Evolutionary conservation across 2,888 invertebrate species (phyloP), one percentile per base, ranked within the genome.

Genomic region (Acanthococcus lagerstroemiae): DNA sequence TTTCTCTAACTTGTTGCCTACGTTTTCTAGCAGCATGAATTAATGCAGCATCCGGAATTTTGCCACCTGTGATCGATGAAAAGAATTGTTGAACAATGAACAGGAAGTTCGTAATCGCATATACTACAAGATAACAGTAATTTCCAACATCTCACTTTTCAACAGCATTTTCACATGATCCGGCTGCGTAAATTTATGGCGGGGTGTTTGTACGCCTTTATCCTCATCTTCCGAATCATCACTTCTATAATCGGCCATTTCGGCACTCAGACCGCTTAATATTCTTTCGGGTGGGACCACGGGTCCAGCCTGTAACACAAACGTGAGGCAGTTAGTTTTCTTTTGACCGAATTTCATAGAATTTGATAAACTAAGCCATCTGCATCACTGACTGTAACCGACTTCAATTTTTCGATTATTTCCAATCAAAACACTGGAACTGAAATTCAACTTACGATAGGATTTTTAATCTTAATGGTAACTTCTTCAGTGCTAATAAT

Each of bases 11-110:
- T 80, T 91, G 84, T 79, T 96, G 96, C 73, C 97, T 82, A 69
- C 90, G 84, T 78, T 97, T 97, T 74, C 95, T 83, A 12, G 95
- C 95, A 71, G 94, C 94, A 79, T 96, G 96, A 76, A 99, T 97
- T 82, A 95, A 89, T 61, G 93, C 93, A 9, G 97, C 96, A 80
- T 97, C 96, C 9, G 97, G 96, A 74, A 96, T 96, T 71, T 86
- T 87, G 17, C 95, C 95, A 74, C 81, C 69, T 69, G 26, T 68
- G 67, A 66, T 37, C 37, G 37, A 37, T n/a, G n/a, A n/a, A n/a
- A n/a, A n/a, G n/a, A n/a, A n/a, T 37, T 37, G 37, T 37, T 37
- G 37, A 37, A 7, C 7, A 37, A 7, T 37, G 7, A 37, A 9
- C 7, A 37, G 15, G 37, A 37, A 37, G 15, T 37, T n/a, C n/a